These are phyloP conservation scores for Grus americana DNA, from an alignment of 2,113 vertebrate genomes.

Conservation along the genomic window DNA sequence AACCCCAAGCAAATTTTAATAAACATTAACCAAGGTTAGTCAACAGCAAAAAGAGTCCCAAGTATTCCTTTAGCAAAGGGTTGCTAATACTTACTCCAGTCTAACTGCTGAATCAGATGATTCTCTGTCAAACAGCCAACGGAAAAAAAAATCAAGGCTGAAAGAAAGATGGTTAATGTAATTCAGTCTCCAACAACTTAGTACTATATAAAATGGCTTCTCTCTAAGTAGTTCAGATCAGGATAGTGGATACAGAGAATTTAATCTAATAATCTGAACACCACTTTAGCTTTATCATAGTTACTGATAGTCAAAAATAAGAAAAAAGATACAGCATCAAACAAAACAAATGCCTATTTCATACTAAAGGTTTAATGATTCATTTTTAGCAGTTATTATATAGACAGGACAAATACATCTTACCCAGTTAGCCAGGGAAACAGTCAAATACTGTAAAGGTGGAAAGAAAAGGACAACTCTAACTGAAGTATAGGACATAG, in stretches of 20 bases:
- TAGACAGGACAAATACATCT: not conserved
- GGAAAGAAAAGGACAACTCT: not conserved
- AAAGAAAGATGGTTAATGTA: conserved; percentile 35
- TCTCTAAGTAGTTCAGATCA: not conserved
- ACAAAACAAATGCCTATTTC: not conserved
- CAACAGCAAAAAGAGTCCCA: not conserved
- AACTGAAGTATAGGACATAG: not conserved
- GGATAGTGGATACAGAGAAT: not conserved
- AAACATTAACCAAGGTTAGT: not conserved
- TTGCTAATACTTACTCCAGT: conserved; percentile 88
- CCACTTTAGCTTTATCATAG: not conserved
- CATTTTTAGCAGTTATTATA: not conserved
- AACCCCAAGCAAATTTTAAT: not conserved
- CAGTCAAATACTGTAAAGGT: not conserved
- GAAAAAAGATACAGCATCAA: not conserved
- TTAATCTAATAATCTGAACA: not conserved
- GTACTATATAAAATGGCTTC: not conserved
- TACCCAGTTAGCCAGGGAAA: not conserved
- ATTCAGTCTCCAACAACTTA: not conserved
- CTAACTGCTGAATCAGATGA: conserved; percentile 76
- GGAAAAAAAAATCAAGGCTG: conserved; percentile 93
- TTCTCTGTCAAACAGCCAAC: conserved; percentile 89
- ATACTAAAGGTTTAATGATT: not conserved
- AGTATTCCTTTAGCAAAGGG: not conserved
- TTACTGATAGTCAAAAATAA: not conserved